phyloP scores from a whole-genome alignment of 2,113 vertebrate species.

The Azemiops feae region DNA sequence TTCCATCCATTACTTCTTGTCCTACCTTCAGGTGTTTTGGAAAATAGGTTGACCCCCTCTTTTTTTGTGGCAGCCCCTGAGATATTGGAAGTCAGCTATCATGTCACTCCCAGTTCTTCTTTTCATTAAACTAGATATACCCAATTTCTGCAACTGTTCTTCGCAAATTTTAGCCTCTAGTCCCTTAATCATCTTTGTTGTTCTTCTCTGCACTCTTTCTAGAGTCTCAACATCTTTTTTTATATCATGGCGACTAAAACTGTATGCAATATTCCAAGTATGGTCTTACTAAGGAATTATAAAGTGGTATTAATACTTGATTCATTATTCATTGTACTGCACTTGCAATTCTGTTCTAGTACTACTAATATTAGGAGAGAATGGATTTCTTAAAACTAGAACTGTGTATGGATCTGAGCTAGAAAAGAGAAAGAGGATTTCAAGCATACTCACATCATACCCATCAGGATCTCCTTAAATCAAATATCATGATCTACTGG shows the following conservation, averaged over 20 bases:
- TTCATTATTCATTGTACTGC: not conserved
- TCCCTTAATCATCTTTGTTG: not conserved
- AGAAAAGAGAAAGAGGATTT: not conserved
- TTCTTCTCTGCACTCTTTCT: not conserved
- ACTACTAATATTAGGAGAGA: not conserved
- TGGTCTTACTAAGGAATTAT: not conserved
- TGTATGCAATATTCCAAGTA: not conserved
- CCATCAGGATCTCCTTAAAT: not conserved
- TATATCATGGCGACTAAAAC: not conserved
- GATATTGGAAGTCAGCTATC: not conserved
- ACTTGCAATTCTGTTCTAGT: not conserved
- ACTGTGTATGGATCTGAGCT: not conserved
- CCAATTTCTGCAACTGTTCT: not conserved
- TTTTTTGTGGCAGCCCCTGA: not conserved
- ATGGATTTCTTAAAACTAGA: not conserved
- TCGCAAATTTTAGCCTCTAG: not conserved
- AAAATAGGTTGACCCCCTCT: not conserved
- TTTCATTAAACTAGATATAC: not conserved
- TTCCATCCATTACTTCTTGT: not conserved
- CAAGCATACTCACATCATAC: not conserved
- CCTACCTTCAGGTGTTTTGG: not conserved
- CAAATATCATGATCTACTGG: not conserved
- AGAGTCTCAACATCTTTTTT: not conserved
- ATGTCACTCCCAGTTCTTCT: not conserved
- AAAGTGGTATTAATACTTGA: not conserved